phyloP scores from a whole-genome alignment of 2,888 invertebrate species.

The Mellilla xanthometata region DNA sequence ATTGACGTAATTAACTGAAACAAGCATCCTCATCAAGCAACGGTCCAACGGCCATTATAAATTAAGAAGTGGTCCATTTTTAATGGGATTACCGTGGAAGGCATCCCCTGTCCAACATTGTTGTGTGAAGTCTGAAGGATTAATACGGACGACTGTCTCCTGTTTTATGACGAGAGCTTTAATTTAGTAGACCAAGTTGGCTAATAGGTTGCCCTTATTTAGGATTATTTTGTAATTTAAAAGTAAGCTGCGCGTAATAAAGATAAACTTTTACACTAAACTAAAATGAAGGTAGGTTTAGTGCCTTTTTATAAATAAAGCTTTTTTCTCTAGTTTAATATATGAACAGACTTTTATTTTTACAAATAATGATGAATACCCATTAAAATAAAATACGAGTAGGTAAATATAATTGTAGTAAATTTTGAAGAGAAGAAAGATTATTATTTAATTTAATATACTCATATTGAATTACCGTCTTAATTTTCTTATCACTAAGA shows the following conservation, averaged over 20 bases:
- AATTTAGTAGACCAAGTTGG: constrained; percentile 8
- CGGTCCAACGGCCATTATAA: constrained; percentile 42
- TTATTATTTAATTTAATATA: no score
- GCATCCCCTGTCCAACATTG: constrained; percentile 28
- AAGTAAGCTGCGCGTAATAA: neutral
- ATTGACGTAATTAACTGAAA: constrained; percentile 43
- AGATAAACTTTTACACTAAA: no score
- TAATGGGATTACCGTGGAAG: constrained; percentile 37
- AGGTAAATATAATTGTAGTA: no score
- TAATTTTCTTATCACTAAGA: no score
- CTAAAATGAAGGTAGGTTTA: no score
- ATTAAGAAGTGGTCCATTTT: constrained; percentile 43
- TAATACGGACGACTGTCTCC: constrained; percentile 14
- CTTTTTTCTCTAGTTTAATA: no score
- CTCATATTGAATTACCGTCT: no score
- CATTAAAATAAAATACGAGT: no score
- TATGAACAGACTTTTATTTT: no score
- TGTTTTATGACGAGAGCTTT: constrained; percentile 15
- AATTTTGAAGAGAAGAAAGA: no score
- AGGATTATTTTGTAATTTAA: neutral
- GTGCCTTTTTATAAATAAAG: no score
- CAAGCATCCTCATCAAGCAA: constrained; percentile 39
- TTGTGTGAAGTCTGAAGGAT: constrained; percentile 18
- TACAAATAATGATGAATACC: no score
- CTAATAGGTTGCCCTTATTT: neutral